phyloP scores from a whole-genome alignment of 2,113 vertebrate species.

The Australoheros scitulus region DNA sequence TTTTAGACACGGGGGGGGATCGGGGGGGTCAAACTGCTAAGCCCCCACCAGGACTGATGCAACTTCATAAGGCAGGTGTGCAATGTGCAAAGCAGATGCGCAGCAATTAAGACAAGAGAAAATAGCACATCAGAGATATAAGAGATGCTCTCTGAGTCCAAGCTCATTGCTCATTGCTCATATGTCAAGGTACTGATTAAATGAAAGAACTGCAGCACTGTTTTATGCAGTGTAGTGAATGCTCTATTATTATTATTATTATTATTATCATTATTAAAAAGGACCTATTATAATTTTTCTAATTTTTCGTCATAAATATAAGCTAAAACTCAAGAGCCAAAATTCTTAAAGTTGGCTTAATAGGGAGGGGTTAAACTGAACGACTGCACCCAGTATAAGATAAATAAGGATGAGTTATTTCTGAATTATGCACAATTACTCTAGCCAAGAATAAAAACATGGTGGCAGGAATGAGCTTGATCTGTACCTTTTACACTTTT shows the following conservation, averaged over 20 bases:
- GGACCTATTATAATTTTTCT: background rate
- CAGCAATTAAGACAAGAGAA: slow-evolving; percentile 27
- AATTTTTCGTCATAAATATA: background rate
- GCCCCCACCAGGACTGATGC: slow-evolving; percentile 33
- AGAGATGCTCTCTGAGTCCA: background rate
- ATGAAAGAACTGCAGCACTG: background rate
- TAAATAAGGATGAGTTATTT: background rate
- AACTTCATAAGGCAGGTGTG: slow-evolving; percentile 47
- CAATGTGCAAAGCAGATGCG: slow-evolving; percentile 10
- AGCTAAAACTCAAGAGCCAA: background rate
- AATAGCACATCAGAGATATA: slow-evolving; percentile 12
- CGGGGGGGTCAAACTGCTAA: background rate
- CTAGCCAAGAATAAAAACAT: background rate
- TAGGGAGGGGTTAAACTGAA: background rate
- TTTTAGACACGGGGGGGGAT: slow-evolving; percentile 2
- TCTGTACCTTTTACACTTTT: background rate
- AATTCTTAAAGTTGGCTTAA: background rate
- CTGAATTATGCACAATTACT: background rate
- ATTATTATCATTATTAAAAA: background rate
- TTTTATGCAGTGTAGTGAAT: background rate
- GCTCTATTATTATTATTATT: rapidly evolving
- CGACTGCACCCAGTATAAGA: background rate
- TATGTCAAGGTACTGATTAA: slow-evolving; percentile 16
- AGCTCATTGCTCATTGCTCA: slow-evolving; percentile 14
- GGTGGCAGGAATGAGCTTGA: background rate